These are phyloP conservation scores for Ceramica pisi DNA, from an alignment of 2,888 invertebrate species.

Conservation along the genomic window DNA sequence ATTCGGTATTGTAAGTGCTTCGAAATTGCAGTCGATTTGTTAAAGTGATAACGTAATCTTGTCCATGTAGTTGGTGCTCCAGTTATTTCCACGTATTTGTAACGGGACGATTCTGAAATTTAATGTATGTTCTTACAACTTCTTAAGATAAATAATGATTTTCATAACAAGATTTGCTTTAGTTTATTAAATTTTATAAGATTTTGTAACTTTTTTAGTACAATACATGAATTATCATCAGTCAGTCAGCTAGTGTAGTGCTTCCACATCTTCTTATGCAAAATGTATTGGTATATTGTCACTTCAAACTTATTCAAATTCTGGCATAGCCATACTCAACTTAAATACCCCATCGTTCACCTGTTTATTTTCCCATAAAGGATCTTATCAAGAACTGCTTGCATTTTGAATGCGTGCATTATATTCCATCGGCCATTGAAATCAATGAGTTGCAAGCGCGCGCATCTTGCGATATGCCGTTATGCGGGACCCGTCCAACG, in stretches of 20 bases:
- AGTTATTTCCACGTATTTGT: conserved; percentile 20
- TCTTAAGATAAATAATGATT: neutral
- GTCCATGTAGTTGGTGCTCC: conserved; percentile 22
- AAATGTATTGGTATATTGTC: conserved; percentile 17
- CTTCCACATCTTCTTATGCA: neutral
- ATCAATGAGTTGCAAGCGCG: conserved; percentile 69
- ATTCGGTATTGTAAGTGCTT: conserved; percentile 32
- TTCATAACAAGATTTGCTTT: neutral
- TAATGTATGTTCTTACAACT: neutral
- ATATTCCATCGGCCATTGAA: conserved; percentile 71
- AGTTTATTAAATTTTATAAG: neutral
- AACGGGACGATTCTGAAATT: conserved; percentile 17
- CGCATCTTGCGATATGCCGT: conserved; percentile 67
- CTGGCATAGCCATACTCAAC: neutral
- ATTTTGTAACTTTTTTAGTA: neutral
- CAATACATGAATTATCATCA: neutral
- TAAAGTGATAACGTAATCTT: conserved; percentile 37
- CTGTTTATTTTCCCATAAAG: conserved; percentile 45
- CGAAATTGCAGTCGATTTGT: conserved; percentile 33
- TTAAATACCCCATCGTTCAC: conserved; percentile 33
- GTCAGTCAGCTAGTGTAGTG: no score
- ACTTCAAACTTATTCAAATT: conserved; percentile 18
- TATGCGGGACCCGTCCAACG: conserved; percentile 51
- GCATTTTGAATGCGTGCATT: conserved; percentile 58
- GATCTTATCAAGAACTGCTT: conserved; percentile 49